A percentile compares a stretch with the other conserved stretches of the same genome.
Evolutionary conservation across 2,113 vertebrate species (phyloP).

Genomic region (Grammatotria lemairii): DNA sequence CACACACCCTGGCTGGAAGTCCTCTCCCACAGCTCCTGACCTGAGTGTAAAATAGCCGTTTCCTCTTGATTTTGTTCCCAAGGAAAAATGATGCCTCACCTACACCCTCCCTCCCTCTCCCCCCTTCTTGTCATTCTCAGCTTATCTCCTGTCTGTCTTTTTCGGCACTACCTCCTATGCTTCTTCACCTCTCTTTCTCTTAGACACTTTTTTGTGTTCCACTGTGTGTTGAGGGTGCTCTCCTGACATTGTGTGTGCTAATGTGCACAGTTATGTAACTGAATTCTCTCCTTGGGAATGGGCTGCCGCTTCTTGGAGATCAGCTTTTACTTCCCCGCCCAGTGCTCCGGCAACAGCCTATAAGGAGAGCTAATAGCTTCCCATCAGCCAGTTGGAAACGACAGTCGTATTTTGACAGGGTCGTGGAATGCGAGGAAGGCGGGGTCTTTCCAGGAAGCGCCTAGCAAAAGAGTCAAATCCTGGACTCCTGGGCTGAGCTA

Average conservation of each 20-base stretch:
- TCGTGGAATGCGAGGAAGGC: constrained; percentile 37
- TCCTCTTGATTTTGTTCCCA: constrained; percentile 50
- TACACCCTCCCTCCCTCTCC: background rate
- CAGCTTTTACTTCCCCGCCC: constrained; percentile 19
- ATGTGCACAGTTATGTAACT: constrained; percentile 44
- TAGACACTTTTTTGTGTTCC: constrained; percentile 34
- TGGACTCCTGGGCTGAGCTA: constrained; percentile 13
- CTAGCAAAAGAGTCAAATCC: constrained; percentile 40
- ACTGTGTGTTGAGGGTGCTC: constrained; percentile 48
- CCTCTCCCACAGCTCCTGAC: constrained; percentile 45
- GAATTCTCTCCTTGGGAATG: constrained; percentile 50
- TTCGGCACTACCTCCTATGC: background rate
- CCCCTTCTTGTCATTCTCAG: background rate
- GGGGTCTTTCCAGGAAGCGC: constrained; percentile 62
- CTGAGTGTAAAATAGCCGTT: constrained; percentile 48
- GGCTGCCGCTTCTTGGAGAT: constrained; percentile 34
- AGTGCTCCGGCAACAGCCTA: constrained; percentile 2
- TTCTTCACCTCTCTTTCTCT: constrained; percentile 14
- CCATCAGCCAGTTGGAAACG: constrained; percentile 42
- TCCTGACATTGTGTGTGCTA: constrained; percentile 18
- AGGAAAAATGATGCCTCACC: constrained; percentile 49
- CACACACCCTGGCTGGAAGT: background rate
- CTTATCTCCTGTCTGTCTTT: background rate
- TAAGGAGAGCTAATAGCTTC: background rate
- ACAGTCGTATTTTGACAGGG: constrained; percentile 49